Conservation (phyloP, 2,888 invertebrate species). For the Cotesia congregata region DNA sequence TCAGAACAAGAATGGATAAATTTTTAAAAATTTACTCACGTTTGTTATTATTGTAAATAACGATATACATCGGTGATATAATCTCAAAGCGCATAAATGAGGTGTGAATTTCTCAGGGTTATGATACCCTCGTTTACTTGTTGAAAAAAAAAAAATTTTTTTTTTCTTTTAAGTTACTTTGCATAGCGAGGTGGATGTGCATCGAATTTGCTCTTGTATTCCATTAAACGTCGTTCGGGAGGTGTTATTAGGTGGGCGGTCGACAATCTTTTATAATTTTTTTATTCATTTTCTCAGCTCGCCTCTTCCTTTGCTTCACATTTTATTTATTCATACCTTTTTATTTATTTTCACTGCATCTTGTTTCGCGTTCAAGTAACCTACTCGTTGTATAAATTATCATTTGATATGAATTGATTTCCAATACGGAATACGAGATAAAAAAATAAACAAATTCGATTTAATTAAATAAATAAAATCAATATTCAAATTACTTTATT, state of each 20-base stretch:
- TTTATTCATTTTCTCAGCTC: constrained; percentile 3
- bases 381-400: not conserved
- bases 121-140: constrained; percentile 12
- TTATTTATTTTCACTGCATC: constrained; percentile 11
- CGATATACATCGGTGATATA: not conserved
- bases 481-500: not conserved
- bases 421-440: not conserved
- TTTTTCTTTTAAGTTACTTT: constrained; percentile 1
- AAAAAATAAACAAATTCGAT: not conserved
- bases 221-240: constrained; percentile 27
- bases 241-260: constrained; percentile 34
- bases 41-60: not conserved
- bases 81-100: constrained; percentile 4
- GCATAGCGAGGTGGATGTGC: not conserved
- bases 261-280: constrained; percentile 17
- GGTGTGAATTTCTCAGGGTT: constrained; percentile 26
- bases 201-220: constrained; percentile 24
- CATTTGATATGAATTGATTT: not conserved
- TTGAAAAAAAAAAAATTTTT: constrained; percentile 3
- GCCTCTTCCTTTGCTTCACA: not conserved
- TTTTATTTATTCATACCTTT: not conserved
- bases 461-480: not conserved
- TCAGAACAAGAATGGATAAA: no score
- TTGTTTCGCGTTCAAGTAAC: not conserved
- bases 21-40: no score